Base-by-base conservation (phyloP, 1,140 invertebrate species). In the Octopus sinensis region DNA sequence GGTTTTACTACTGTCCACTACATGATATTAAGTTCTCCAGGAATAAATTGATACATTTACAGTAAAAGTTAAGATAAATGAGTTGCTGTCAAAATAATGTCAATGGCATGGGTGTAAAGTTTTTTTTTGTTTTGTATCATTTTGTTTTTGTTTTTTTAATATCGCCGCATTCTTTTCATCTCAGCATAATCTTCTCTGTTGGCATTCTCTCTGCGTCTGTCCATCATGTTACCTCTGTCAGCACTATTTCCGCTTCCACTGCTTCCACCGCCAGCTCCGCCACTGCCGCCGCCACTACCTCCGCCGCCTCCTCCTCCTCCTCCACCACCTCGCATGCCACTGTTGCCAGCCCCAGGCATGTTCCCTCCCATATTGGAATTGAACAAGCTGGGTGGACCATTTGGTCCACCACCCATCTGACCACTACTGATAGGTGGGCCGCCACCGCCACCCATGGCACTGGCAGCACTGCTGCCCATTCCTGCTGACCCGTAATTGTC, bases 121-220 rank as follows among this genome's bases (percentile, higher is more conserved):
- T 13, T 56, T 4, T 10, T 13, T 75, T n/a, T 82, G 83, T 85
- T 75, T 53, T 84, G 80, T 6, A 84, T 82, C 85, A 86, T 86
- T 79, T 84, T 84, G 30, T 43, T 56, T 68, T 13, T 56, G 6
- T 10, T 5, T 13, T 75, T n/a, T 82, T 84, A 86, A 78, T 81
- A 86, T 53, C 85, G 80, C 5, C 85, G 83, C 85, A 86, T 86
- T 79, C 85, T 84, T 81, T 86, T 86, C 81, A 86, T 85, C 75
- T 86, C 84, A 73, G 56, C 81, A 53, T 85, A 79, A 76, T 86
- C 85, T 51, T 86, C 85, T 56, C 84, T 79, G 12, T 81, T 71
- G 30, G 82, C 81, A 12, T 75, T 83, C 80, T 83, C 84, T 78
- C 84, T 68, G 71, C 82, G 54, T 77, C 82, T 76, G 71, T 82